phyloP scores from a whole-genome alignment of 2,888 invertebrate genomes.

The Drosophila pseudotalamancana region DNA sequence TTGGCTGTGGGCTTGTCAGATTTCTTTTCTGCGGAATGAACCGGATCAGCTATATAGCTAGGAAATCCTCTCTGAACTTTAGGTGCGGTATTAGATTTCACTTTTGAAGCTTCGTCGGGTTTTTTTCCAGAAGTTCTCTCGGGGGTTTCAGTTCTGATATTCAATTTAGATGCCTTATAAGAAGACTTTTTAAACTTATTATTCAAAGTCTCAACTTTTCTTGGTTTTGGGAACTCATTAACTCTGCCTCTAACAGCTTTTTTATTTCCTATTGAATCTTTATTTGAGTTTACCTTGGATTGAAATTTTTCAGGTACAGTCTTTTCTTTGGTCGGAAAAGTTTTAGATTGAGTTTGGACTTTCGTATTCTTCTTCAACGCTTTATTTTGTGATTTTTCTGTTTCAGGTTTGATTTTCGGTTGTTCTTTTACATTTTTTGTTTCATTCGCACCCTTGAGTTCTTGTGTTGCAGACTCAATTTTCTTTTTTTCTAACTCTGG shows the following conservation, averaged over 20 bases:
- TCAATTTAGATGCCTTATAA: no score
- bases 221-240: neutral
- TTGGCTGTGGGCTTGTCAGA: neutral
- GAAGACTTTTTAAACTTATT: neutral
- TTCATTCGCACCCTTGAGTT: neutral
- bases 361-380: neutral
- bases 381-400: no score
- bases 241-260: neutral
- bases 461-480: neutral
- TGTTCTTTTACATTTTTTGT: neutral
- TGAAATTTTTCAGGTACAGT: neutral
- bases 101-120: neutral
- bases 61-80: neutral
- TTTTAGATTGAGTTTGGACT: neutral
- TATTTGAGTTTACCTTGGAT: neutral
- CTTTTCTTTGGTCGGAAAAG: neutral
- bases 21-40: neutral
- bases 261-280: neutral
- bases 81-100: neutral
- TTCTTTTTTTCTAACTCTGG: neutral
- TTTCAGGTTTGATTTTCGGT: neutral
- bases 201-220: neutral
- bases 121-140: no score
- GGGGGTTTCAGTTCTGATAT: no score
- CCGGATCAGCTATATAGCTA: neutral